These are phyloP conservation scores for Bimastos eiseni DNA, from an alignment of 2,888 invertebrate genomes.

Conservation along the genomic window DNA sequence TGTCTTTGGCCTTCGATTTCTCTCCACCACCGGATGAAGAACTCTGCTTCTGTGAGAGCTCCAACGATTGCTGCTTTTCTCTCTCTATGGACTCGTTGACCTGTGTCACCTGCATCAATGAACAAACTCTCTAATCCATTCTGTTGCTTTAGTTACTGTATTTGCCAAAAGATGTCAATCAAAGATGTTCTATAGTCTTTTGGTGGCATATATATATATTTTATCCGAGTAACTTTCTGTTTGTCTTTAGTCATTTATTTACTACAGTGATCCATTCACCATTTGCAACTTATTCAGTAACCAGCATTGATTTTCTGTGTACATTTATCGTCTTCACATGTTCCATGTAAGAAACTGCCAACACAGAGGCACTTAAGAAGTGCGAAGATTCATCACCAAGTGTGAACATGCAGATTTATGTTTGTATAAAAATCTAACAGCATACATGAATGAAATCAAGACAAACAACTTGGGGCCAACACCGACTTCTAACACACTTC, in stretches of 20 bases:
- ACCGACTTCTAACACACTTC: background rate
- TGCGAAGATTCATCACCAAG: background rate
- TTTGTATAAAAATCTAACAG: background rate
- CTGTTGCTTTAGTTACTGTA: background rate
- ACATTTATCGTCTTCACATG: background rate
- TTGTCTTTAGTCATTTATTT: background rate
- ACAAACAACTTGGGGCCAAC: background rate
- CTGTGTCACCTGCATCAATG: slow-evolving; percentile 49
- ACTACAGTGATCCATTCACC: background rate
- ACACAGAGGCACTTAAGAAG: background rate
- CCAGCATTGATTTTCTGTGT: background rate
- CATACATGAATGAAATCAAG: background rate
- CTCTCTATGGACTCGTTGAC: slow-evolving; percentile 77
- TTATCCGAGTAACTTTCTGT: background rate
- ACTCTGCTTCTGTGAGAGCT: slow-evolving; percentile 48
- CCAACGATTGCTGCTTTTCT: slow-evolving; percentile 68
- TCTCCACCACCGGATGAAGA: slow-evolving; percentile 42
- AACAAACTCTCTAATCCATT: background rate
- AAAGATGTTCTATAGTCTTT: background rate
- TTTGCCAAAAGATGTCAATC: too few relatives aligned
- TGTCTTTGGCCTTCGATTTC: slow-evolving; percentile 41
- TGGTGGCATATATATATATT: too few relatives aligned
- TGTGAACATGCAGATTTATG: background rate
- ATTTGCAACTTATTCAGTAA: background rate
- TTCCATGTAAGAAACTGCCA: background rate